phyloP scores from a whole-genome alignment of 2,113 vertebrate genomes.

The Phodopus roborovskii region DNA sequence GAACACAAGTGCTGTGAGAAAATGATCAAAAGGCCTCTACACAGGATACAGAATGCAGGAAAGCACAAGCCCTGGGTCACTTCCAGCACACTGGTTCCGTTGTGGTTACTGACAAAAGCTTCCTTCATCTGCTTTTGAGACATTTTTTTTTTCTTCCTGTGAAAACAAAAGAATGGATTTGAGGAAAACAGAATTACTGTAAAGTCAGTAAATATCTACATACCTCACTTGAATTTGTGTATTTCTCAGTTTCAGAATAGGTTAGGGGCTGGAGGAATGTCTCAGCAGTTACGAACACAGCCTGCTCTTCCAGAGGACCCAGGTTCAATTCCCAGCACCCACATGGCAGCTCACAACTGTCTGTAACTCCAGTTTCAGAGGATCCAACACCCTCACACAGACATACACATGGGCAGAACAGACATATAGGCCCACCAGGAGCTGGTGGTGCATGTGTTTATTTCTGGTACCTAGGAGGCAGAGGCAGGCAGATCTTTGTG shows the following conservation, averaged over 20 bases:
- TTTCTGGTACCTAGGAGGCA: not conserved
- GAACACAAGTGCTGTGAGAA: constrained; percentile 82
- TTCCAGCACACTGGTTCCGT: constrained; percentile 93
- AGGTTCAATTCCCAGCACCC: not conserved
- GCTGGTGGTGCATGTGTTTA: not conserved
- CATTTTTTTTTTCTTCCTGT: constrained; percentile 88
- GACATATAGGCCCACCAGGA: not conserved
- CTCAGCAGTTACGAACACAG: not conserved
- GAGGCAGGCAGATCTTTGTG: not conserved
- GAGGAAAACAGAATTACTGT: constrained; percentile 26
- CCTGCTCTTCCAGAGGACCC: not conserved
- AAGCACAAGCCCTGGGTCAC: constrained; percentile 89
- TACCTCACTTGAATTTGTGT: constrained; percentile 20
- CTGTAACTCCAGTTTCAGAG: not conserved
- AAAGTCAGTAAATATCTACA: not conserved
- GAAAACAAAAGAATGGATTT: constrained; percentile 58
- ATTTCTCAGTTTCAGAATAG: not conserved
- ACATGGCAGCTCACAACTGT: not conserved
- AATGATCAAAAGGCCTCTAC: constrained; percentile 91
- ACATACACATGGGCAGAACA: not conserved
- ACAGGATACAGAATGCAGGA: constrained; percentile 90
- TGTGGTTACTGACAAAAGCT: constrained; percentile 94
- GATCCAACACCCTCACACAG: not conserved
- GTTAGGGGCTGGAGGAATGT: not conserved
- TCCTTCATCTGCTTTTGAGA: constrained; percentile 91